Evolutionary conservation across 2,113 vertebrate species (phyloP).

Genomic region (Misgurnus anguillicaudatus): DNA sequence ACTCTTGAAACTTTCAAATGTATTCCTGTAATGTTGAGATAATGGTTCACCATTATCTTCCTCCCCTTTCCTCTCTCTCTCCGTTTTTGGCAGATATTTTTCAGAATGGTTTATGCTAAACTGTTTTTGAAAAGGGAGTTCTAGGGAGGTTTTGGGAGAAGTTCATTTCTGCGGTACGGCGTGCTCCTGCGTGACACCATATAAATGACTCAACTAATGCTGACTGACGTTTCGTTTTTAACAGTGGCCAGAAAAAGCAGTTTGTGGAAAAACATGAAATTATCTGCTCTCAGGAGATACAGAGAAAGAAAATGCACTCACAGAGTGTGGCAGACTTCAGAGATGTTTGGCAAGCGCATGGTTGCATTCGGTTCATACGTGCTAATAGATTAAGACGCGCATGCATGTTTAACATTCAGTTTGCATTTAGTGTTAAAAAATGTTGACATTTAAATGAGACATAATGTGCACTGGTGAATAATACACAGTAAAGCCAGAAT

Average conservation of each 20-base stretch:
- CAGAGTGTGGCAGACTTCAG: constrained; percentile 15
- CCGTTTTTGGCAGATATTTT: constrained; percentile 67
- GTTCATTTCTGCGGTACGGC: constrained; percentile 12
- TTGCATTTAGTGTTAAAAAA: background rate
- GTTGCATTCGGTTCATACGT: background rate
- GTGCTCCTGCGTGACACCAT: constrained; percentile 57
- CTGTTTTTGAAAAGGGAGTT: constrained; percentile 63
- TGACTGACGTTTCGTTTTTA: constrained; percentile 70
- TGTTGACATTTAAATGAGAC: background rate
- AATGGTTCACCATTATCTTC: constrained; percentile 47
- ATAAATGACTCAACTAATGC: constrained; percentile 74
- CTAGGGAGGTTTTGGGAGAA: constrained; percentile 16
- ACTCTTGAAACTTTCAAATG: constrained; percentile 68
- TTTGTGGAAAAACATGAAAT: constrained; percentile 53
- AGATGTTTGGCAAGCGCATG: background rate
- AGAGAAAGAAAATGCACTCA: constrained; percentile 14
- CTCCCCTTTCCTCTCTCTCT: constrained; percentile 56
- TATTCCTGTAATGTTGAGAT: constrained; percentile 65
- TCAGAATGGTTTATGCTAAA: constrained; percentile 70
- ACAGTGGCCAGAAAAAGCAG: constrained; percentile 49
- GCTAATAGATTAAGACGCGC: background rate
- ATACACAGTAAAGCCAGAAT: too few species aligned
- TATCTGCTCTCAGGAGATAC: constrained; percentile 45
- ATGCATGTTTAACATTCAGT: background rate
- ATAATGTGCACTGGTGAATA: too few species aligned